These are phyloP conservation scores for Maccullochella peelii DNA, from an alignment of 2,113 vertebrate species.

Conservation along the genomic window DNA sequence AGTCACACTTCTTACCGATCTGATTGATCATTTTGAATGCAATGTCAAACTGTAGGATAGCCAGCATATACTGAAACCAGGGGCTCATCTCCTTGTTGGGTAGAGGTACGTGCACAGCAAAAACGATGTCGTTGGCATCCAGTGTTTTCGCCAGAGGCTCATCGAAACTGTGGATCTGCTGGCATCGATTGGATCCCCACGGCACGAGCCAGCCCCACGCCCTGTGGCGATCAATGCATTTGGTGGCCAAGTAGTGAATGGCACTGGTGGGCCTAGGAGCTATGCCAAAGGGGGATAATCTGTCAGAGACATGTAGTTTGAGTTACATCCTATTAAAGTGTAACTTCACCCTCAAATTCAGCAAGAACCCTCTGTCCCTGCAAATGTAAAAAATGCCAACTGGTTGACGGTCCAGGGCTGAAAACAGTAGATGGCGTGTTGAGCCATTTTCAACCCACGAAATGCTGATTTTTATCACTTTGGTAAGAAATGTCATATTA, in stretches of 20 bases:
- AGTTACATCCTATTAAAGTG: not conserved
- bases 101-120: constrained; percentile 90
- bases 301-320: not conserved
- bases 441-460: no score
- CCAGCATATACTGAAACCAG: constrained; percentile 96
- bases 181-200: constrained; percentile 89
- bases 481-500: no score
- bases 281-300: not conserved
- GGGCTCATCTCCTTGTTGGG: constrained; percentile 91
- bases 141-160: constrained; percentile 88
- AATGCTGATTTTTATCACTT: no score
- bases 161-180: constrained; percentile 89
- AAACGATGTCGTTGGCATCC: constrained; percentile 85
- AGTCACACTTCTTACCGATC: constrained; percentile 84
- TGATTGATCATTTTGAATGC: constrained; percentile 92
- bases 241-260: constrained; percentile 74
- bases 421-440: no score
- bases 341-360: no score
- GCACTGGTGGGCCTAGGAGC: constrained; percentile 62
- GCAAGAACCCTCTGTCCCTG: no score
- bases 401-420: no score
- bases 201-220: constrained; percentile 89
- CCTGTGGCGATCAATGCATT: constrained; percentile 90
- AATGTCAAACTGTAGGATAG: constrained; percentile 92
- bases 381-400: no score